Evolutionary conservation across 2,797 vertebrate species (phyloP).

Genomic region (Malacoraja senta): DNA sequence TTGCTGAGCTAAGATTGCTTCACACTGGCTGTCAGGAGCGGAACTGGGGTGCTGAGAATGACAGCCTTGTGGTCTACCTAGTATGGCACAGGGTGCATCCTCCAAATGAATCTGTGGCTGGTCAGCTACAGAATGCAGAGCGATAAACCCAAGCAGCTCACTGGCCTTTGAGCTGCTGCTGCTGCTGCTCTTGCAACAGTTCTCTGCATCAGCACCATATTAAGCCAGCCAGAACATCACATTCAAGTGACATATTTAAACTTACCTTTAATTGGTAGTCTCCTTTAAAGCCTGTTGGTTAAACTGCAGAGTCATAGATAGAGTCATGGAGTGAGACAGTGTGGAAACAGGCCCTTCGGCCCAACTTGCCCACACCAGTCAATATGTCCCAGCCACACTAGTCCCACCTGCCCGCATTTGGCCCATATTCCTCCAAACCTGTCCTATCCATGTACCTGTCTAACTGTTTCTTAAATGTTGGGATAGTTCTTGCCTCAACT

Average conservation of each 20-base stretch:
- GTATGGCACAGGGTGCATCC: neutral
- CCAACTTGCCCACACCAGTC: too few species aligned
- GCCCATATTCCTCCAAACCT: too few species aligned
- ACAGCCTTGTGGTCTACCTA: neutral
- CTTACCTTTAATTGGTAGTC: neutral
- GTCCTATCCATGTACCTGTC: too few species aligned
- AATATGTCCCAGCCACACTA: too few species aligned
- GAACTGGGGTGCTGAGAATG: neutral
- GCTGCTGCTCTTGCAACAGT: too few species aligned
- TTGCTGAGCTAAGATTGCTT: neutral
- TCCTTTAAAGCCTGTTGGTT: neutral
- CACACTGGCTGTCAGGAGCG: neutral
- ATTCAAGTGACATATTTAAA: neutral
- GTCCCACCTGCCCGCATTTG: too few species aligned
- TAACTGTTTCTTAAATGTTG: too few species aligned
- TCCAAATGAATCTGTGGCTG: neutral
- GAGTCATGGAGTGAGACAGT: too few species aligned
- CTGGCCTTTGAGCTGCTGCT: neutral
- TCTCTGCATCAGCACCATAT: neutral
- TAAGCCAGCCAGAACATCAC: neutral
- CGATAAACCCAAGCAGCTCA: neutral
- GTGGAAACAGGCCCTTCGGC: too few species aligned
- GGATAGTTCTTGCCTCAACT: too few species aligned
- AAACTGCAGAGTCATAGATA: neutral
- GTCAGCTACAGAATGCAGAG: neutral